Base-by-base conservation (phyloP, 2,888 invertebrate genomes). In the Dasysyrphus tricinctus region DNA sequence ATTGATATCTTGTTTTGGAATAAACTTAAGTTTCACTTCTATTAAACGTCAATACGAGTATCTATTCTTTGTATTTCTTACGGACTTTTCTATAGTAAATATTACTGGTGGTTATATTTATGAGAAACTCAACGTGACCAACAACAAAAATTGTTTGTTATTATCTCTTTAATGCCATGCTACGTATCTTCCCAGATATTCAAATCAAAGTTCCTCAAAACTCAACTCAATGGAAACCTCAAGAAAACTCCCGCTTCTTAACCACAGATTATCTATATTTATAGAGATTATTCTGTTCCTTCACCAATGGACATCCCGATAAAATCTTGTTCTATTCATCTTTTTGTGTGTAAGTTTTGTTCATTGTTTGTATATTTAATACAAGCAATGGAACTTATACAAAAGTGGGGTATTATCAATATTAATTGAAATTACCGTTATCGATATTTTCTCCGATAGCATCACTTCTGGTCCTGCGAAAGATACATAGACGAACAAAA, bases 371-470 rank as follows among this genome's bases (percentile, higher is more conserved):
- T 42, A 16, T 59, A 37, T 42, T 42, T 32, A 29, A 61, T 42
- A 24, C 14, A 61, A 61, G 24, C 24, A 61, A 19, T 8, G 42
- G 14, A 24, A 5, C 57, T 16, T 16, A 16, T 16, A 34, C n/a
- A 57, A 57, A 34, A 57, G 29, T 14, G n/a, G 16, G 61, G 37
- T 51, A 37, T 16, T 51, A 51, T 37, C 19, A 51, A 67, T 34
- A 51, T 67, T 51, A 51, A 67, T 67, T 67, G 37, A 49, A 67
- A 67, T 67, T 51, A 37, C 49, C 49, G 32, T 11, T 49, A 67
- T 51, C 49, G 51, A 67, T 14, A 49, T 51, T 67, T 67, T 49
- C 16, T 7, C 14, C 16, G 51, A 67, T 67, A 51, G 19, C 19
- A 19, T 67, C 37, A 49, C 37, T 51, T 67, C 34, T 24, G 9